Conservation (phyloP, 2,888 invertebrate species). For the Mycalesis mineus region DNA sequence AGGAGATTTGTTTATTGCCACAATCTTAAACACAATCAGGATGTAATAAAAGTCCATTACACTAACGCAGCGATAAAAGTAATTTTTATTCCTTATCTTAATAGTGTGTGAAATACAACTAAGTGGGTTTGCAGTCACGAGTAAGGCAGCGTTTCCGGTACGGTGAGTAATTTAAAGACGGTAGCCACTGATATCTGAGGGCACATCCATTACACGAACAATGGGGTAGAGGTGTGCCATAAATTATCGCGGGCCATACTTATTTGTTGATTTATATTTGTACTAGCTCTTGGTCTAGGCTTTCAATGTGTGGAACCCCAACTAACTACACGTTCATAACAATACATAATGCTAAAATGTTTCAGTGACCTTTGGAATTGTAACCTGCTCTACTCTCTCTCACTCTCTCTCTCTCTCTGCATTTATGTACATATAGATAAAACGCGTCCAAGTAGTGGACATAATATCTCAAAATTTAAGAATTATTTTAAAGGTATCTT, state of each 20-base stretch:
- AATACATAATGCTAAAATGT: no score
- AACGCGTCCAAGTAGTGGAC: no score
- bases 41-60: slow-evolving; percentile 66
- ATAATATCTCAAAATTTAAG: no score
- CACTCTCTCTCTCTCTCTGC: no score
- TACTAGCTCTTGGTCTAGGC: slow-evolving; percentile 30
- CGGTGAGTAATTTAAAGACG: slow-evolving; percentile 72
- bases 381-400: no score
- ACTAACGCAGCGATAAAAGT: slow-evolving; percentile 29
- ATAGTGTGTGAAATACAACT: slow-evolving; percentile 58
- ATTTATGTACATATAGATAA: no score
- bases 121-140: slow-evolving; percentile 67
- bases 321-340: background rate
- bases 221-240: slow-evolving; percentile 60
- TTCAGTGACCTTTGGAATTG: no score
- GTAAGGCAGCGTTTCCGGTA: slow-evolving; percentile 63
- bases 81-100: slow-evolving; percentile 36
- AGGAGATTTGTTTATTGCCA: slow-evolving; percentile 10
- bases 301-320: background rate
- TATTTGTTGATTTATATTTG: slow-evolving; percentile 66
- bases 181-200: slow-evolving; percentile 64
- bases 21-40: slow-evolving; percentile 31
- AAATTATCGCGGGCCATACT: slow-evolving; percentile 69
- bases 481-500: no score
- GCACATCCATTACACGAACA: slow-evolving; percentile 69